Evolutionary conservation across 2,113 vertebrate genomes (phyloP).

Genomic region (Etheostoma spectabile): DNA sequence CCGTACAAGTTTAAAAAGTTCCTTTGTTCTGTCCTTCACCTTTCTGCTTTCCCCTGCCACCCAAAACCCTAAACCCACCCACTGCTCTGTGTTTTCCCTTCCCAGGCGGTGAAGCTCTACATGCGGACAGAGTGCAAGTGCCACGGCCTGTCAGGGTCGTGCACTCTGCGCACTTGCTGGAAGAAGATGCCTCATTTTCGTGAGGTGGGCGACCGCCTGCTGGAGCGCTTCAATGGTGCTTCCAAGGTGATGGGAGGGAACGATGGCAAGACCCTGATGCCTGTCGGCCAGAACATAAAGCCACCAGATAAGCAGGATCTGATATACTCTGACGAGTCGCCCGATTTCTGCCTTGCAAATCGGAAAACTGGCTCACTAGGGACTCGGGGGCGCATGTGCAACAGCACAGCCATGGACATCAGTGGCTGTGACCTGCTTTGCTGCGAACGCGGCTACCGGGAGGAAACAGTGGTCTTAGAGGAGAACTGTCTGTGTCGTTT

Average conservation of each 20-base stretch:
- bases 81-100: not conserved
- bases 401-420: conserved; percentile 95
- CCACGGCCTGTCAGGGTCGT: conserved; percentile 95
- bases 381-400: conserved; percentile 93
- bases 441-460: conserved; percentile 92
- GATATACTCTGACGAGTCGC: conserved; percentile 95
- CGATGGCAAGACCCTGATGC: conserved; percentile 94
- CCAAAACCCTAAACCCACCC: conserved; percentile 1
- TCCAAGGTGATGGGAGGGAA: conserved; percentile 98
- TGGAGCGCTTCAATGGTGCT: conserved; percentile 95
- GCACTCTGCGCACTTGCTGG: conserved; percentile 97
- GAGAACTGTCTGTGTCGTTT: conserved; percentile 98
- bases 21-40: conserved; percentile 40
- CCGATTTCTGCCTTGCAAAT: conserved; percentile 96
- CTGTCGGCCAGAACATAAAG: conserved; percentile 93
- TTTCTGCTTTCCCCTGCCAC: not conserved
- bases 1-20: conserved; percentile 18
- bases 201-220: conserved; percentile 92
- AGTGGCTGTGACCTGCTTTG: conserved; percentile 96
- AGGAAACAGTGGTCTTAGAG: conserved; percentile 92
- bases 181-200: conserved; percentile 97
- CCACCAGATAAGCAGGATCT: conserved; percentile 94
- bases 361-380: conserved; percentile 94
- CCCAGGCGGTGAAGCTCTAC: conserved; percentile 94
- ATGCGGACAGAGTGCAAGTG: conserved; percentile 98